Evolutionary conservation across 2,797 vertebrate species (phyloP), one percentile per base, ranked within the genome.

Genomic region (Tangara arthus): DNA sequence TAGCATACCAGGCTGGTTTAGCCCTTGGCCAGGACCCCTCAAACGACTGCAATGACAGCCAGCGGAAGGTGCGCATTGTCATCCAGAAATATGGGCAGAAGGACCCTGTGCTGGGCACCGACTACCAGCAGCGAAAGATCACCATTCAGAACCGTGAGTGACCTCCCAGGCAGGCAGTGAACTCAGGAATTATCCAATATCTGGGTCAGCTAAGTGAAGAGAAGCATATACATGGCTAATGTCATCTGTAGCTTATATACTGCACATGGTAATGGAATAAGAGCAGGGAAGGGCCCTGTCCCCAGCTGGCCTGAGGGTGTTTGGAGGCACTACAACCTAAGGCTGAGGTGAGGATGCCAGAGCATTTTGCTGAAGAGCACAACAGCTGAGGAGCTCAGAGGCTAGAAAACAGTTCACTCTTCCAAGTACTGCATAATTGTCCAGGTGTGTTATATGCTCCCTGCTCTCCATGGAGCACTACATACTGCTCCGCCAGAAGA

Each of bases 41-140:
- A 5, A 97, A 99, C 0, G 98, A 99, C 97, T 99, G 99, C 90
- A 98, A 97, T 1, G 99, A 99, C 94, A 98, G 96, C 34, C 98
- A 98, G 96, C 97, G 99, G 50, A 98, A 98, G 7, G 95, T 99
- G 34, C 98, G 99, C 21, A 98, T 98, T 0, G 98, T 99, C 78
- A 97, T 98, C 94, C 99, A 99, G 98, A 98, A 98, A 80, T 98
- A 93, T 1, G 99, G 99, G 23, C 95, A 79, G 95, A 99, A 87
- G 5, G 98, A 99, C 78, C 97, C 99, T 0, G 97, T 97, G 8
- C 97, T 99, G 84, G 99, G 99, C 9, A 1, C 95, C 1, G 98
- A 99, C 19, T 99, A 99, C 97, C 97, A 97, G 11, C 97, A 99
- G n/a, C 98, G 99, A 19, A 99, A 97, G 97, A 99, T 99, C 97